These are phyloP conservation scores for Acrobasis repandana DNA, from an alignment of 2,888 invertebrate genomes.

Conservation along the genomic window DNA sequence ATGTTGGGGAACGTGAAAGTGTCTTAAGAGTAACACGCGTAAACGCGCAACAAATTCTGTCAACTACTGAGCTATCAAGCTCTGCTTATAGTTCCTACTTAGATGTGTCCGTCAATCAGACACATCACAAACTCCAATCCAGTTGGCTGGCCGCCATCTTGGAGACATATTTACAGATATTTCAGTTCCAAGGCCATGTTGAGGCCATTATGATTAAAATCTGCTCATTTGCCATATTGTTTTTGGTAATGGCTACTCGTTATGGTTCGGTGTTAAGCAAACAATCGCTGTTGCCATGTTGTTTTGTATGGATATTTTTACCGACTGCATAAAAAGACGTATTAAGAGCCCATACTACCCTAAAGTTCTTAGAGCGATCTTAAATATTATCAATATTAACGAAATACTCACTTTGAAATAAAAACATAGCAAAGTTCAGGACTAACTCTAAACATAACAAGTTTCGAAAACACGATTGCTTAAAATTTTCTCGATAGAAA, in stretches of 20 bases:
- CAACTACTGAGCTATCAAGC: too few species aligned
- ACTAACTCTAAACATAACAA: too few species aligned
- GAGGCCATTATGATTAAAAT: conserved; percentile 13
- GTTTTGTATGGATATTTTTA: neutral
- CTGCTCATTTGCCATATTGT: conserved; percentile 1
- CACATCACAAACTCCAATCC: conserved; percentile 1
- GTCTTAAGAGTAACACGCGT: too few species aligned
- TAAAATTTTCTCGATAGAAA: too few species aligned
- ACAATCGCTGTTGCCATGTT: neutral
- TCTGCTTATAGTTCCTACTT: neutral
- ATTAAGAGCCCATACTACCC: too few species aligned
- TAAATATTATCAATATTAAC: too few species aligned
- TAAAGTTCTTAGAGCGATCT: too few species aligned
- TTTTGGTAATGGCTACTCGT: neutral
- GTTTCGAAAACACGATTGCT: too few species aligned
- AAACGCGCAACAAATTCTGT: too few species aligned
- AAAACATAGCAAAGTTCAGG: too few species aligned
- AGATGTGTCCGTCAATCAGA: conserved; percentile 7
- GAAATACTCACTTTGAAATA: too few species aligned
- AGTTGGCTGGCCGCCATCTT: conserved; percentile 3
- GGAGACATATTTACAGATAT: conserved; percentile 18
- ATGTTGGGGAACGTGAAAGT: too few species aligned
- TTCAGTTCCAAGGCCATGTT: conserved; percentile 9
- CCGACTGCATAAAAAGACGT: neutral
- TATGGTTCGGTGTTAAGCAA: conserved; percentile 2